Conservation (phyloP, 2,113 vertebrate genomes). For the Eclectus roratus region DNA sequence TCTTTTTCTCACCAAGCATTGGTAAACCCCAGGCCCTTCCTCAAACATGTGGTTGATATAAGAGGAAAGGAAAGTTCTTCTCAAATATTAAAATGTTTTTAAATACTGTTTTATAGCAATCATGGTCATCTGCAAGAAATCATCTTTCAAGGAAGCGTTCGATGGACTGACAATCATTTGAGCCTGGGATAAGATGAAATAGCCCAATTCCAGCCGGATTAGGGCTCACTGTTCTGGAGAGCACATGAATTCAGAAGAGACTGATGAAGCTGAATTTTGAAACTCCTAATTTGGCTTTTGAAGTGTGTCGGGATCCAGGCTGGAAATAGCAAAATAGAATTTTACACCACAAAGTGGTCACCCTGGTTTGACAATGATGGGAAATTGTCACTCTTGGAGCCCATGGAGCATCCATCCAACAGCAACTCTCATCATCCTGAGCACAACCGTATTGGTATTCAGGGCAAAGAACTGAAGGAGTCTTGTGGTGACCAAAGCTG, state of each 20-base stretch:
- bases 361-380: not conserved
- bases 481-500: not conserved
- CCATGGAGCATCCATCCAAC: not conserved
- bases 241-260: constrained; percentile 13
- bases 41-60: constrained; percentile 62
- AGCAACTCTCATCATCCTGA: not conserved
- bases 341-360: not conserved
- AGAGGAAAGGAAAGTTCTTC: constrained; percentile 41
- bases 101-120: constrained; percentile 36
- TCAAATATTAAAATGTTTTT: constrained; percentile 42
- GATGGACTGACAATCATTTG: constrained; percentile 49
- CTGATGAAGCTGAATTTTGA: not conserved
- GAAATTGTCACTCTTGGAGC: not conserved
- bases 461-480: not conserved
- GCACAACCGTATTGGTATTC: not conserved
- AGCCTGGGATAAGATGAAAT: not conserved
- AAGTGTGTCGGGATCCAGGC: not conserved
- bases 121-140: constrained; percentile 56
- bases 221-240: constrained; percentile 5
- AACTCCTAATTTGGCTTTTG: constrained; percentile 9
- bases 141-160: constrained; percentile 45
- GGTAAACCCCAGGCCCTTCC: constrained; percentile 50
- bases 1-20: constrained; percentile 38
- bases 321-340: not conserved
- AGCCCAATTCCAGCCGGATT: not conserved